Evolutionary conservation across 1,140 invertebrate species (phyloP).

Genomic region (Meloidogyne floridensis): DNA sequence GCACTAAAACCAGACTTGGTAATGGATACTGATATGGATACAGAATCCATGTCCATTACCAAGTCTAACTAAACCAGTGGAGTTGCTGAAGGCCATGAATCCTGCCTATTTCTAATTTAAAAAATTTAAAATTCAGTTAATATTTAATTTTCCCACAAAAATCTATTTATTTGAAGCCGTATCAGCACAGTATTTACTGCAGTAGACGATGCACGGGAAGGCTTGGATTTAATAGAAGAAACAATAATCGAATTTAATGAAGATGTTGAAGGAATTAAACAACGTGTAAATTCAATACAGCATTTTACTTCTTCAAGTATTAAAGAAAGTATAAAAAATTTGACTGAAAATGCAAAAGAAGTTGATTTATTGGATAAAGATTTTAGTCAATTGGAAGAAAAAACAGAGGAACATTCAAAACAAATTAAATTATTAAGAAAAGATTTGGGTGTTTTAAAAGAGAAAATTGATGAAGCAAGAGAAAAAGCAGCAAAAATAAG

Average conservation of each 20-base stretch:
- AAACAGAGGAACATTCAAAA: constrained; percentile 39
- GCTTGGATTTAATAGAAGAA: constrained; percentile 40
- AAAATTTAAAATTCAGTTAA: no score
- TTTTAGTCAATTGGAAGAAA: constrained; percentile 32
- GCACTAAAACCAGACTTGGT: no score
- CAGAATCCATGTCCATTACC: no score
- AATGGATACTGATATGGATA: no score
- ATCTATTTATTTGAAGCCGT: constrained; percentile 25
- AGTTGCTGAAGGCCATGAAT: no score
- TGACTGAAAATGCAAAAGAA: constrained; percentile 23
- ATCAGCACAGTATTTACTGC: constrained; percentile 48
- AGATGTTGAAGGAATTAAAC: constrained; percentile 46
- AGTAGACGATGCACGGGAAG: constrained; percentile 42
- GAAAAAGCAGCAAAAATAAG: constrained; percentile 59
- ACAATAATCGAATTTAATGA: constrained; percentile 40
- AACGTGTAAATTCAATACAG: constrained; percentile 45
- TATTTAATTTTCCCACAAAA: background rate
- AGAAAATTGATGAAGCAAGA: constrained; percentile 64
- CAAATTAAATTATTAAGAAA: constrained; percentile 42
- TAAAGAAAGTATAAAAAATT: constrained; percentile 55
- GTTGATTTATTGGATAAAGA: constrained; percentile 29
- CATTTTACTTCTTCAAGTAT: constrained; percentile 50
- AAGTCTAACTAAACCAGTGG: no score
- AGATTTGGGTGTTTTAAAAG: constrained; percentile 55
- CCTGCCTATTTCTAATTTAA: no score